Evolutionary conservation across 2,113 vertebrate genomes (phyloP).

Genomic region (Cyanistes caeruleus): DNA sequence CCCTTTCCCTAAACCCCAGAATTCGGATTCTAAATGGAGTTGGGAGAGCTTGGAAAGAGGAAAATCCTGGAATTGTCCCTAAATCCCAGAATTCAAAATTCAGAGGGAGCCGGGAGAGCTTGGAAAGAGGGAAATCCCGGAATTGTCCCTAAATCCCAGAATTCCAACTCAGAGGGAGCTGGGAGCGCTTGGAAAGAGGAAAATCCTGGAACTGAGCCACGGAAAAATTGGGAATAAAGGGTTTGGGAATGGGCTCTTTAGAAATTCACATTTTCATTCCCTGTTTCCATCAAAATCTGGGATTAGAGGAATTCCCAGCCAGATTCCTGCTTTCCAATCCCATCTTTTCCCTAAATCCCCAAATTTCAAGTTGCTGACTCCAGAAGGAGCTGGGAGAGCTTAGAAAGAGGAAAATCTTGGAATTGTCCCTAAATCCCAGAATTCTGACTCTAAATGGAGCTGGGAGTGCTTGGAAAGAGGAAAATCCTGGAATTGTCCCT

Average conservation of each 20-base stretch:
- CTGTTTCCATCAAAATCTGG: not conserved
- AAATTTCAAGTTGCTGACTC: not conserved
- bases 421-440: not conserved
- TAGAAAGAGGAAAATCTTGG: not conserved
- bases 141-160: too few species aligned
- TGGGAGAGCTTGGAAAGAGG: too few species aligned
- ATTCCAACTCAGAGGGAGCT: too few species aligned
- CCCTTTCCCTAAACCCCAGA: too few species aligned
- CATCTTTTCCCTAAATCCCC: not conserved
- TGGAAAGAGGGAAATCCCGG: too few species aligned
- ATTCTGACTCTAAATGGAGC: not conserved
- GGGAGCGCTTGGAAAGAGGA: too few species aligned
- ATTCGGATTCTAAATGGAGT: not conserved
- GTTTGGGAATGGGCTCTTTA: not conserved
- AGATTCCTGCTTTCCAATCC: not conserved
- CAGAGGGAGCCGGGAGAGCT: too few species aligned
- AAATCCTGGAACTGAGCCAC: not conserved
- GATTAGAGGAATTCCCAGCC: not conserved
- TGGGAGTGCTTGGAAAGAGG: too few species aligned
- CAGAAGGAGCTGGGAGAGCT: too few species aligned
- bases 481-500: not conserved
- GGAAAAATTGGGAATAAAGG: not conserved
- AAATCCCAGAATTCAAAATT: too few species aligned
- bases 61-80: too few species aligned
- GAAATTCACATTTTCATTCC: fast-evolving